Base-by-base conservation (phyloP, 53 echinoderm and acorn worm genomes). In the Astropecten irregularis region DNA sequence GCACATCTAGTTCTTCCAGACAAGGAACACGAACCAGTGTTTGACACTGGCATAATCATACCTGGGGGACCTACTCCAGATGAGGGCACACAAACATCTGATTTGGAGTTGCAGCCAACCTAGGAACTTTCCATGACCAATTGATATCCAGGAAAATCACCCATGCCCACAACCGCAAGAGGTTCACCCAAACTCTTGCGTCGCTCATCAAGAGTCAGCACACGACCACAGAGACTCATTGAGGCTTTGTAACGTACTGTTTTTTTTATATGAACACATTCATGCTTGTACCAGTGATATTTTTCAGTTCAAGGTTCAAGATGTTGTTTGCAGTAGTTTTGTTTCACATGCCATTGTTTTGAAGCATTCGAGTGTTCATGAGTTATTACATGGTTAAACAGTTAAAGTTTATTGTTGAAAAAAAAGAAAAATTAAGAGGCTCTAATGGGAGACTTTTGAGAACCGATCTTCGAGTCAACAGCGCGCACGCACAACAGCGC, bases 221-320 rank as follows among this genome's bases (percentile, higher is more conserved):
- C 30, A 32, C 65, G 16, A 13, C 65, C 38, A 65, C 32, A 65
- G 33, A 65, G 65, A 65, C 65, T 65, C 65, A 65, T 65, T 65
- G 65, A 65, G 65, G 16, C 65, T 65, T 16, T 65, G 38, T n/a
- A 9, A 37, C 34, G 8, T 32, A 32, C 65, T 30, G 20, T 14
- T n/a, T 15, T 2, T 37, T 65, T 32, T 15, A 34, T 0, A 9
- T 31, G 2, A 31, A 36, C 9, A 18, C 31, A 63, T 26, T 18
- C 9, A 26, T 36, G 26, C 33, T 15, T 16, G 33, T 65, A 32
- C 1, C 33, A 54, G 55, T 65, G 15, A n/a, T 37, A 35, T 65
- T 34, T 29, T 32, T 15, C 8, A 9, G 8, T 46, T 14, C 14
- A 8, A 9, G 8, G 47, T 46, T 46, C 8, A 8, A 9, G 8